phyloP scores from a whole-genome alignment of 2,113 vertebrate genomes.

The Rhinolophus sinicus region DNA sequence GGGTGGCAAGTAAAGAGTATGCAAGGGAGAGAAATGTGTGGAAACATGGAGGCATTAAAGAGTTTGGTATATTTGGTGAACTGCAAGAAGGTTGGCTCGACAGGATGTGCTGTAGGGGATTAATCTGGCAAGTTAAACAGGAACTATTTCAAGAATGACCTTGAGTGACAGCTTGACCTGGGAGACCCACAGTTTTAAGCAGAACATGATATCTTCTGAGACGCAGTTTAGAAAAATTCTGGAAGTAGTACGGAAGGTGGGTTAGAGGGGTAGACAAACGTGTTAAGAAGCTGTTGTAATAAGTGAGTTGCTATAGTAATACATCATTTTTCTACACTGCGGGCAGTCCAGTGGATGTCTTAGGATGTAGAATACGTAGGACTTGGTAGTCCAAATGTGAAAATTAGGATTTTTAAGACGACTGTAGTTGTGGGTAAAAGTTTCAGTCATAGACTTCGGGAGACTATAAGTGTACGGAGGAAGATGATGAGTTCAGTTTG shows the following conservation, averaged over 20 bases:
- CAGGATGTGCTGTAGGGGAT: neutral
- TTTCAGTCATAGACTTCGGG: neutral
- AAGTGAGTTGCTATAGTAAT: neutral
- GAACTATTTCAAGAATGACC: neutral
- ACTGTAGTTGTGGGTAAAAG: neutral
- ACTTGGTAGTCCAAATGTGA: neutral
- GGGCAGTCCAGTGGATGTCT: neutral
- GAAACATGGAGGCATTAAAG: neutral
- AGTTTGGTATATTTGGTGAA: neutral
- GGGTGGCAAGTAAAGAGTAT: neutral
- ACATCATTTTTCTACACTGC: neutral
- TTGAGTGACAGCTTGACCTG: slow-evolving; percentile 7
- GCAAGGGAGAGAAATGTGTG: neutral
- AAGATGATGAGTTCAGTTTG: neutral
- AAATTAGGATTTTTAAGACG: neutral
- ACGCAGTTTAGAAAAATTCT: neutral
- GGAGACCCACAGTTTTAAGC: neutral
- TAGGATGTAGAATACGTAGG: neutral
- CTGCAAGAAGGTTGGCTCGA: neutral
- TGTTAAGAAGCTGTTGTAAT: neutral
- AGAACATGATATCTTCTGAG: neutral
- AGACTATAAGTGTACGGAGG: neutral
- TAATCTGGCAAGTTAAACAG: neutral
- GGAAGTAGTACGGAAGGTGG: neutral
- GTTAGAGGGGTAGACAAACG: neutral